phyloP scores from a whole-genome alignment of 2,797 vertebrate genomes.

The Limosa lapponica region DNA sequence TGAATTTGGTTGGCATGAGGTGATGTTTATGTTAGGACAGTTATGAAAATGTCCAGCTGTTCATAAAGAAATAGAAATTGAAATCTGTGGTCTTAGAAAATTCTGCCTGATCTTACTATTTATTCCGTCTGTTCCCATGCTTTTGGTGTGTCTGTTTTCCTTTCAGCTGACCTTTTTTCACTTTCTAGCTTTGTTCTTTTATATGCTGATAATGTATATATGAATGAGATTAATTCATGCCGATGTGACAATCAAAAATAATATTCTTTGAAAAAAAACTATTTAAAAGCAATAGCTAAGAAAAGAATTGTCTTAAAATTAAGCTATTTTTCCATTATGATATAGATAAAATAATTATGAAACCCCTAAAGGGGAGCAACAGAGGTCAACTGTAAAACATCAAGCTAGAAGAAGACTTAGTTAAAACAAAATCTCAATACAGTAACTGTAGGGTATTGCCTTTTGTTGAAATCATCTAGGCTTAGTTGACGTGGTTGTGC shows the following conservation, averaged over 20 bases:
- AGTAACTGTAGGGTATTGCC: background rate
- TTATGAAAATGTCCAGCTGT: constrained; percentile 55
- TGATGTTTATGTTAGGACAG: constrained; percentile 43
- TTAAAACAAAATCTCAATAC: background rate
- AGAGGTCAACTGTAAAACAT: background rate
- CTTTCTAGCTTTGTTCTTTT: background rate
- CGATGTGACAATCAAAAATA: background rate
- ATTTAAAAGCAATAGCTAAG: background rate
- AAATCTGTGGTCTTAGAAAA: constrained; percentile 22
- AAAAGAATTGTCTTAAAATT: background rate
- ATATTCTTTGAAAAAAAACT: background rate
- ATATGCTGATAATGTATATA: background rate
- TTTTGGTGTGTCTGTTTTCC: background rate
- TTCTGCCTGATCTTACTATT: background rate
- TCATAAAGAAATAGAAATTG: constrained; percentile 1
- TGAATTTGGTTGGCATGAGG: background rate
- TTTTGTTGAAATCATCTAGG: background rate
- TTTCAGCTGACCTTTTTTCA: background rate
- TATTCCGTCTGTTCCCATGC: background rate
- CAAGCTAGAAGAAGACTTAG: background rate
- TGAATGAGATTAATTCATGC: background rate
- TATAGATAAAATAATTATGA: background rate
- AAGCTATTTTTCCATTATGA: background rate
- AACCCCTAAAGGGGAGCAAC: background rate
- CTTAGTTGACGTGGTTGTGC: background rate